Percentiles rank a stretch among this genome's conserved stretches.
Evolutionary conservation across 2,113 vertebrate genomes (phyloP).

Genomic region (Rhegmatorhina hoffmannsi): DNA sequence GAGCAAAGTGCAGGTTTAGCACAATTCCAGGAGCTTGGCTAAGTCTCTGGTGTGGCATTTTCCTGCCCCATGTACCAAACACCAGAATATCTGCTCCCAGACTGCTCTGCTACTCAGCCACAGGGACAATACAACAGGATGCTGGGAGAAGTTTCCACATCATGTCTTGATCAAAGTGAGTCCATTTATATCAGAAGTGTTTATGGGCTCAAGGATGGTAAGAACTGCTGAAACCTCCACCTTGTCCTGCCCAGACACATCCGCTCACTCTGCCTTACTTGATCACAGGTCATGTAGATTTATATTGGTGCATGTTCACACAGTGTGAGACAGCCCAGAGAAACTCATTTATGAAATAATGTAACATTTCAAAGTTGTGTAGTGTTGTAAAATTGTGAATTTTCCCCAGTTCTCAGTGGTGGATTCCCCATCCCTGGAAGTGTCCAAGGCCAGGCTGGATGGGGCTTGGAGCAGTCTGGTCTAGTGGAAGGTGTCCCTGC

Average conservation of each 20-base stretch:
- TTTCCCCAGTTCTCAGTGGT: not conserved
- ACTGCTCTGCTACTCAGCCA: not conserved
- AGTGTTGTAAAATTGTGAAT: not conserved
- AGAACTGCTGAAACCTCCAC: not conserved
- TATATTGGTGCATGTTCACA: not conserved
- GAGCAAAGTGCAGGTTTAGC: not conserved
- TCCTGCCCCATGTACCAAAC: not conserved
- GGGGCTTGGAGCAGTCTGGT: not conserved
- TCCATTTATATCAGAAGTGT: not conserved
- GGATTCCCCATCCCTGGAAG: not conserved
- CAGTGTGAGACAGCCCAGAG: not conserved
- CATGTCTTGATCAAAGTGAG: not conserved
- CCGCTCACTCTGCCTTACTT: not conserved
- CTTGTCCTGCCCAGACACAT: rapidly evolving
- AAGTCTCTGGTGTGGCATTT: not conserved
- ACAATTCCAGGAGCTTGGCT: not conserved
- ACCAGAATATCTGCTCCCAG: rapidly evolving
- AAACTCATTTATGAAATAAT: not conserved
- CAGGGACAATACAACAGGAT: not conserved
- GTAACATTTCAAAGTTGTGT: not conserved
- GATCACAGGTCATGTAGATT: not conserved
- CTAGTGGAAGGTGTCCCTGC: not conserved
- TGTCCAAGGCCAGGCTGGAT: not conserved
- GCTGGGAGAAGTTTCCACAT: not conserved
- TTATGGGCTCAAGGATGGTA: not conserved